phyloP scores from a whole-genome alignment of 2,888 invertebrate species.

The Masnerella sp. region DNA sequence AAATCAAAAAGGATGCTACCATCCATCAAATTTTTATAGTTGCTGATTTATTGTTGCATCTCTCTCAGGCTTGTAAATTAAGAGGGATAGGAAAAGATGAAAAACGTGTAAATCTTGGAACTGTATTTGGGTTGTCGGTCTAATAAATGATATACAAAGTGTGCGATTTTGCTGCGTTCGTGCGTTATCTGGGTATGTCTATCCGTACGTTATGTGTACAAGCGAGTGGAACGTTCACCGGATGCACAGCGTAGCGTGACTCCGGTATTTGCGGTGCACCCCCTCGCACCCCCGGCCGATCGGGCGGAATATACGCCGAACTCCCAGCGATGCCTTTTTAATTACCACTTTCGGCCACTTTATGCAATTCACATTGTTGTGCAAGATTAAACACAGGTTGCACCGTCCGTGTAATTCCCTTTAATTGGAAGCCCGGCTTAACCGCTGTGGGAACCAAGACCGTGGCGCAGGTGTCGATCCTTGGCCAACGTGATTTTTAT shows the following conservation, averaged over 20 bases:
- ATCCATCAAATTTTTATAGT: too few species aligned
- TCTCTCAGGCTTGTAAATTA: too few species aligned
- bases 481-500: too few species aligned
- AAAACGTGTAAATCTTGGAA: too few species aligned
- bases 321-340: constrained; percentile 34
- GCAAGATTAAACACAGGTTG: constrained; percentile 32
- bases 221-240: constrained; percentile 64
- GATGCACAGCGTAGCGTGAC: constrained; percentile 75
- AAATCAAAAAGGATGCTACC: too few species aligned
- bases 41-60: too few species aligned
- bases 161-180: constrained; percentile 48
- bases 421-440: constrained; percentile 13
- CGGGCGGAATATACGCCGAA: too few species aligned
- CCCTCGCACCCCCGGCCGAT: constrained; percentile 51
- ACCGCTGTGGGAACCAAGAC: constrained; percentile 22
- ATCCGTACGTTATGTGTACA: constrained; percentile 47
- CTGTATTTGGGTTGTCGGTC: constrained; percentile 10
- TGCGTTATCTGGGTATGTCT: constrained; percentile 45
- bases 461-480: constrained; percentile 37
- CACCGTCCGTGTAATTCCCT: constrained; percentile 15
- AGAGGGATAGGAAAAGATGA: too few species aligned
- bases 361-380: constrained; percentile 22
- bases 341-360: constrained; percentile 29
- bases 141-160: constrained; percentile 43
- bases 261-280: constrained; percentile 70